phyloP scores from a whole-genome alignment of 2,113 vertebrate genomes.

The Takifugu bimaculatus region DNA sequence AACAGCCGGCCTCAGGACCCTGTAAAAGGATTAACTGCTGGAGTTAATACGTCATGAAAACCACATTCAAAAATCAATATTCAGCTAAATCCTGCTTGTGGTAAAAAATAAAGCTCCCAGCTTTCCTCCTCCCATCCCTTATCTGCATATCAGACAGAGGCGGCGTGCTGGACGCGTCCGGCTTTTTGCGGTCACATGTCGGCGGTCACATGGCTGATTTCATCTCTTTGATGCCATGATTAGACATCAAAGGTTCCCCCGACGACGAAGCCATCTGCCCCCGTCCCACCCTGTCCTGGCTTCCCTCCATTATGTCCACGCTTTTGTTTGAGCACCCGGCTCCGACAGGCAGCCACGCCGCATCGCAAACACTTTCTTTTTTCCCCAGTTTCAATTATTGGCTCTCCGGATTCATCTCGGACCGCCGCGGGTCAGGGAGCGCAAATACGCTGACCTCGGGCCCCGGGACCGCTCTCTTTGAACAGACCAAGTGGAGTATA shows the following conservation, averaged over 20 bases:
- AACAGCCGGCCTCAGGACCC: no score
- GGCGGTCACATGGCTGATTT: conserved; percentile 26
- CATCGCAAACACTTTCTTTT: conserved; percentile 60
- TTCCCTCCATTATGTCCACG: conserved; percentile 65
- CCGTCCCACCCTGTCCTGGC: conserved; percentile 49
- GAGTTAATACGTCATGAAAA: no score
- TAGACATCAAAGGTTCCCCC: conserved; percentile 56
- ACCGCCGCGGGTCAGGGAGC: conserved; percentile 48
- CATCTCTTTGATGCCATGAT: conserved; percentile 54
- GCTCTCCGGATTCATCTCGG: conserved; percentile 45
- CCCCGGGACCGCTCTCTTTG: conserved; percentile 36
- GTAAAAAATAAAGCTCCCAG: no score
- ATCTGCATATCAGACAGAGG: neutral
- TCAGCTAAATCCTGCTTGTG: no score
- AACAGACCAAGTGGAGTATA: conserved; percentile 37
- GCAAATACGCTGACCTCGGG: conserved; percentile 55
- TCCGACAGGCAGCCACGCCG: conserved; percentile 49
- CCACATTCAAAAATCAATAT: no score
- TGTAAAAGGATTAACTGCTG: no score
- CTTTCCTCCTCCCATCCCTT: neutral
- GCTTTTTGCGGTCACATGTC: conserved; percentile 26
- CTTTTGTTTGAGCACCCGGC: conserved; percentile 64
- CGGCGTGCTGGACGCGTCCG: no score
- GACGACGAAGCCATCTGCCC: conserved; percentile 65
- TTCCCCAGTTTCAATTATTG: conserved; percentile 52